Conservation (phyloP, 2,888 invertebrate genomes). For the Microctonus hyperodae region DNA sequence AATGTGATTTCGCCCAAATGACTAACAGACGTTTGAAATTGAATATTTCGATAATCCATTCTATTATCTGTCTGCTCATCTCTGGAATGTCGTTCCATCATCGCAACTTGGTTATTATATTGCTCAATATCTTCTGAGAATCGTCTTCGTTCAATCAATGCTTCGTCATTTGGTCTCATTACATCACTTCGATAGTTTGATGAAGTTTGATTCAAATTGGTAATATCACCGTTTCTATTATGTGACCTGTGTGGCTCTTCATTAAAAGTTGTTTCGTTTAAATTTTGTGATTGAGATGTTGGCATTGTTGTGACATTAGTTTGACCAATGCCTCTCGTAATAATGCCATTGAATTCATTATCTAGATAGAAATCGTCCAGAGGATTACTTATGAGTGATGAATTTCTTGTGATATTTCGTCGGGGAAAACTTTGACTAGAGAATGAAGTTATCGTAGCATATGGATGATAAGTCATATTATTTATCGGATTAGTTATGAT, state of each 20-base stretch:
- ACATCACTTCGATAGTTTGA: neutral
- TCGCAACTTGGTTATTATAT: neutral
- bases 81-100: neutral
- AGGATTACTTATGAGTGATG: conserved; percentile 55
- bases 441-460: conserved; percentile 48
- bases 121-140: neutral
- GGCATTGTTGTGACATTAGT: neutral
- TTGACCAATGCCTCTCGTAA: neutral
- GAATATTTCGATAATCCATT: conserved; percentile 33
- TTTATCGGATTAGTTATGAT: conserved; percentile 51
- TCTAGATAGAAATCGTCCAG: conserved; percentile 55
- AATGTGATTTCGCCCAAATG: conserved; percentile 26
- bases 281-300: neutral
- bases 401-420: conserved; percentile 47
- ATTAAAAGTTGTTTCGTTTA: conserved; percentile 9
- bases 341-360: conserved; percentile 46
- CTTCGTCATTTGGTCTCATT: neutral
- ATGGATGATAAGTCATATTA: conserved; percentile 45
- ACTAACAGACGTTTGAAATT: conserved; percentile 31
- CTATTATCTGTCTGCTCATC: conserved; percentile 6
- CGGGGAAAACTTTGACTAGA: conserved; percentile 54
- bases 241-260: conserved; percentile 21
- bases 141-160: neutral
- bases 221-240: conserved; percentile 11
- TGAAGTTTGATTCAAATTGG: neutral